Base-by-base conservation (phyloP, 2,797 vertebrate genomes). In the Neostethus bicornis region DNA sequence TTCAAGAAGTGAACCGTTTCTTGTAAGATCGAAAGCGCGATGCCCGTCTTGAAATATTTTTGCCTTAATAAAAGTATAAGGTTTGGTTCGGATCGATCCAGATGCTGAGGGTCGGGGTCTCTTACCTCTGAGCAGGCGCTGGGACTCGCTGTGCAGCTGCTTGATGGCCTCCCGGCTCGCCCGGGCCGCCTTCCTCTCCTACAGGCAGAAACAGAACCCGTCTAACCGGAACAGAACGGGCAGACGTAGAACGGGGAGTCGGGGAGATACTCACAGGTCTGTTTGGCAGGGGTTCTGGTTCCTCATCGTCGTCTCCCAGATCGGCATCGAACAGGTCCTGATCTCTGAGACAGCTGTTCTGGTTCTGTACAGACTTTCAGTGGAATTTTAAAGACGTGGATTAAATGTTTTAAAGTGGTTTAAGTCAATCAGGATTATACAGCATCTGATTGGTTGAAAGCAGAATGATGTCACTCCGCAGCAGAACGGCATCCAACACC, bases 171-270 rank as follows among this genome's bases (percentile, higher is more conserved):
- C 96, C 78, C 93, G 98, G 86, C 95, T 96, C 57, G 94, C 91
- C 1, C 88, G 94, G 2, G 96, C 95, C 26, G 96, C 94, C 77
- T 95, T 98, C 67, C 95, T 90, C 82, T 99, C 96, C 96, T 99
- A 81, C 10, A 42, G 23, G 19, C 14, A 23, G 1, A n/a, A n/a
- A n/a, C n/a, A n/a, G n/a, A n/a, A n/a, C n/a, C n/a, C n/a, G n/a
- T n/a, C n/a, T n/a, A n/a, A n/a, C n/a, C n/a, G n/a, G n/a, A n/a
- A n/a, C n/a, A n/a, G n/a, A n/a, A n/a, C n/a, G n/a, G n/a, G n/a
- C n/a, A n/a, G n/a, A n/a, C n/a, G n/a, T n/a, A n/a, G n/a, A n/a
- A n/a, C n/a, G n/a, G n/a, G n/a, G n/a, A n/a, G n/a, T n/a, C n/a
- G n/a, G n/a, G n/a, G n/a, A n/a, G n/a, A n/a, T n/a, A n/a, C n/a